Evolutionary conservation across 1,140 invertebrate species (phyloP).

Genomic region (Drosophila sproati): DNA sequence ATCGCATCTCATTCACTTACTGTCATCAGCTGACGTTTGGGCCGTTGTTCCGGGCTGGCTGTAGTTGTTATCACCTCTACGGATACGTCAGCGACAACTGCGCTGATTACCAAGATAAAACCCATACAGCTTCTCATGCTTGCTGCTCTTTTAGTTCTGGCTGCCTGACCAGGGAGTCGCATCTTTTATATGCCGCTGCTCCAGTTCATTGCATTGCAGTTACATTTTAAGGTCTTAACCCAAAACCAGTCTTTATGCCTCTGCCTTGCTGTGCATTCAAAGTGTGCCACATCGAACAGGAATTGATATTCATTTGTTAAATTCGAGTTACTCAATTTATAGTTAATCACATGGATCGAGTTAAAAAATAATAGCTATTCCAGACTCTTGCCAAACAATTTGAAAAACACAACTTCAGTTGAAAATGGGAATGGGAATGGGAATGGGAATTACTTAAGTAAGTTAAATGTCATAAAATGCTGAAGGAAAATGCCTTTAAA

Average conservation of each 20-base stretch:
- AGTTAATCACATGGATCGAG: too few species aligned
- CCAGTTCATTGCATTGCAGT: not conserved
- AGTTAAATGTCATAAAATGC: too few species aligned
- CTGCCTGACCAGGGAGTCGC: not conserved
- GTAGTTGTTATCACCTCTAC: slow-evolving; percentile 15
- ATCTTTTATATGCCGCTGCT: slow-evolving; percentile 12
- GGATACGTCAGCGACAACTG: slow-evolving; percentile 4
- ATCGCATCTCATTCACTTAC: not conserved
- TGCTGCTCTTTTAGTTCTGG: not conserved
- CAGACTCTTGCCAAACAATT: too few species aligned
- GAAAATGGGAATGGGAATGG: too few species aligned
- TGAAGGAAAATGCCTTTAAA: too few species aligned
- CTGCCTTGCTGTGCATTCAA: slow-evolving; percentile 8
- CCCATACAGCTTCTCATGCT: slow-evolving; percentile 51
- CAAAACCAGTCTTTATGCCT: slow-evolving; percentile 30
- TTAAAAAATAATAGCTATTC: too few species aligned
- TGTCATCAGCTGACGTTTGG: slow-evolving; percentile 66
- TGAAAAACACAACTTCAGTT: too few species aligned
- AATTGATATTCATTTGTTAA: not conserved
- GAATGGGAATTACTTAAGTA: too few species aligned
- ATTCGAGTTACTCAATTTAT: not conserved
- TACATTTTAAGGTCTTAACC: slow-evolving; percentile 5
- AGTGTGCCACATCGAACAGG: slow-evolving; percentile 47
- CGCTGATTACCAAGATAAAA: slow-evolving; percentile 43
- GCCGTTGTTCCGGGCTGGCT: slow-evolving; percentile 28